Evolutionary conservation across 2,113 vertebrate species (phyloP).

Genomic region (Colius striatus): DNA sequence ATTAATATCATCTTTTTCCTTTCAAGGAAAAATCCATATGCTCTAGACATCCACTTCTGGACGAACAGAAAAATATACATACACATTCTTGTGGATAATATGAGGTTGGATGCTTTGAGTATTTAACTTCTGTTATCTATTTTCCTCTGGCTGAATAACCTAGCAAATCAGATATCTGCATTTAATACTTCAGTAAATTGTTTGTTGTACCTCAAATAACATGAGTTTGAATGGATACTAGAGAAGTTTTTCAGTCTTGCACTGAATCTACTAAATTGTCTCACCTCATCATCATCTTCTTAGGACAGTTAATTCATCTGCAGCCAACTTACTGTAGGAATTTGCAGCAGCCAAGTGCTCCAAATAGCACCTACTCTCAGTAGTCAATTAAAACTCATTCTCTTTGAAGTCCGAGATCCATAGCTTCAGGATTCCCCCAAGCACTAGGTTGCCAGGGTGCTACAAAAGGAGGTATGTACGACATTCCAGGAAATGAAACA

Average conservation of each 20-base stretch:
- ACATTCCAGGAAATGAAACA: not conserved
- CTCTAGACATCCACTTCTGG: not conserved
- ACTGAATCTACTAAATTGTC: not conserved
- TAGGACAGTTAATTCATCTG: not conserved
- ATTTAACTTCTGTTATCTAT: not conserved
- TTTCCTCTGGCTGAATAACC: not conserved
- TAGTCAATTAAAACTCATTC: not conserved
- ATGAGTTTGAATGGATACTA: not conserved
- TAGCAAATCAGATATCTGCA: not conserved
- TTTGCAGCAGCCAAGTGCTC: not conserved
- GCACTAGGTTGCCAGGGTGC: not conserved
- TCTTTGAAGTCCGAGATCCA: not conserved
- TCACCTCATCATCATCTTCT: not conserved
- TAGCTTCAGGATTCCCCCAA: not conserved
- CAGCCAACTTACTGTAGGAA: not conserved
- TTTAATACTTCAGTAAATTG: not conserved
- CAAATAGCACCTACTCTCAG: not conserved
- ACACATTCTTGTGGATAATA: not conserved
- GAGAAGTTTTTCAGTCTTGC: not conserved
- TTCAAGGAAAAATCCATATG: not conserved
- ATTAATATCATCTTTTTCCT: not conserved
- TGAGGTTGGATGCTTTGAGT: not conserved
- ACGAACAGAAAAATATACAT: not conserved
- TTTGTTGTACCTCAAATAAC: not conserved
- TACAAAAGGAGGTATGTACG: not conserved